These are phyloP conservation scores for Oithona nana DNA, from an alignment of 2,888 invertebrate species.

Conservation along the genomic window DNA sequence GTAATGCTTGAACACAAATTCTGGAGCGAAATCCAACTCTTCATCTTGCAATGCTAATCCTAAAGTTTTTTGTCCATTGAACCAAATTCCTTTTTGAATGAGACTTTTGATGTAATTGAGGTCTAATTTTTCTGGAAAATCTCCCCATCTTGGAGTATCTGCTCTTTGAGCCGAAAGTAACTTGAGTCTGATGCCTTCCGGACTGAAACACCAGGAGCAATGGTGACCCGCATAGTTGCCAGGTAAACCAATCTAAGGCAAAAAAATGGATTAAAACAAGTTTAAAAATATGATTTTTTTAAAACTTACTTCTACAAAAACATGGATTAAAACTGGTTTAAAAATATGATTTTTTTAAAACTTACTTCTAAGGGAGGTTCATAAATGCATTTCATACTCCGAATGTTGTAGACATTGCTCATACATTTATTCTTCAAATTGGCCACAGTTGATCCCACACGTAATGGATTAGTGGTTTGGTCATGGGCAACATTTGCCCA, in stretches of 20 bases:
- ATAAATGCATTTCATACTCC: no score
- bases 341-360: no score
- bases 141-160: background rate
- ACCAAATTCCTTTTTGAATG: background rate
- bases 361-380: no score
- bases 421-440: background rate
- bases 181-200: background rate
- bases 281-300: no score
- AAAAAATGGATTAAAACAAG: no score
- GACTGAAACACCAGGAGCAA: slow-evolving; percentile 1
- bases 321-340: no score
- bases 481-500: background rate
- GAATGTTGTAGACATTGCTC: background rate
- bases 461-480: background rate
- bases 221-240: background rate
- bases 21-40: background rate
- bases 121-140: background rate
- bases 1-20: background rate
- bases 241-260: background rate
- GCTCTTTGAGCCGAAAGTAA: background rate
- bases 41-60: background rate
- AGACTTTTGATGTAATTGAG: background rate
- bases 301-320: no score
- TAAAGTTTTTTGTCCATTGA: background rate
- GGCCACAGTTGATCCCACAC: background rate